Conservation (phyloP, 2,113 vertebrate species). For the Elephantulus edwardii region DNA sequence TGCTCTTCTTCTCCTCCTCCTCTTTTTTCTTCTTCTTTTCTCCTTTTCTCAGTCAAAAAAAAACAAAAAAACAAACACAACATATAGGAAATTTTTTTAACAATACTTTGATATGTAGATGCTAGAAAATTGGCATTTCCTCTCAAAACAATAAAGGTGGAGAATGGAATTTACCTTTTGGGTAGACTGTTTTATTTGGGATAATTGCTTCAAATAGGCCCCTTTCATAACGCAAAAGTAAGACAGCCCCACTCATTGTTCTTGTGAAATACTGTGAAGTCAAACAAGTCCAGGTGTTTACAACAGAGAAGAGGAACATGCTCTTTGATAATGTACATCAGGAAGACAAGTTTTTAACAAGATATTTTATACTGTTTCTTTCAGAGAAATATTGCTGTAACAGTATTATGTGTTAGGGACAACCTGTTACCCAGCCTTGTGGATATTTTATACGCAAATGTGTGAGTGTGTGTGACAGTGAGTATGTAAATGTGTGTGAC, state of each 20-base stretch:
- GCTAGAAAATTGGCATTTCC: constrained; percentile 42
- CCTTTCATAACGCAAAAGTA: constrained; percentile 34
- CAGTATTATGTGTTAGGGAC: neutral
- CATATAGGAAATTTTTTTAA: no score
- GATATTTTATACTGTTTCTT: neutral
- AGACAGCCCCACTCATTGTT: constrained; percentile 48
- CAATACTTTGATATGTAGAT: neutral
- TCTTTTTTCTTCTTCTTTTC: no score
- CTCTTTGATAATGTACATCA: neutral
- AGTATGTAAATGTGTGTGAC: neutral
- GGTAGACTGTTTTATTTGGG: constrained; percentile 19
- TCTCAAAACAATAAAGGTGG: constrained; percentile 30
- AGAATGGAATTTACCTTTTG: constrained; percentile 34
- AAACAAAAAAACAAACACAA: no score
- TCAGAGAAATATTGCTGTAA: neutral
- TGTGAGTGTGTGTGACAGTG: neutral
- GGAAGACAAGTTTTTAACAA: neutral
- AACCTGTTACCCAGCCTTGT: neutral
- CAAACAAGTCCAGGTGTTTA: constrained; percentile 57
- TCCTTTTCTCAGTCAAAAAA: no score
- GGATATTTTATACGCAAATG: neutral
- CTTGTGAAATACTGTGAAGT: constrained; percentile 27
- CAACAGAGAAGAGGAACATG: constrained; percentile 47
- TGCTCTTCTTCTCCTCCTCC: no score
- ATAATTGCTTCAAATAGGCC: constrained; percentile 19